phyloP scores from a whole-genome alignment of 2,113 vertebrate species.

The Oplegnathus fasciatus region DNA sequence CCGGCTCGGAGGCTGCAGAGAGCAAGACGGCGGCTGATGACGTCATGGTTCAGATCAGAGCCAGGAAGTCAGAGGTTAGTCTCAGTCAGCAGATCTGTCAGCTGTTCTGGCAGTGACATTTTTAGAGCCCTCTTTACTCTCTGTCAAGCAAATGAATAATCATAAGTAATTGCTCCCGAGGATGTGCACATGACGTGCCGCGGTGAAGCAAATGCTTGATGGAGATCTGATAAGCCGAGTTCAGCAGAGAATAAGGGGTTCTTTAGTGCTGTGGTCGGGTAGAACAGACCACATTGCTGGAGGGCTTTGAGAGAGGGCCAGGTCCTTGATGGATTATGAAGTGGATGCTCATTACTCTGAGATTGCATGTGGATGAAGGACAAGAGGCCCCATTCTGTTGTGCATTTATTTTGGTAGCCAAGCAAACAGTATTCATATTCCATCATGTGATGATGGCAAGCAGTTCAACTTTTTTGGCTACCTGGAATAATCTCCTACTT shows the following conservation, averaged over 20 bases:
- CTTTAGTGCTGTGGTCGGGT: constrained; percentile 76
- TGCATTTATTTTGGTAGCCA: constrained; percentile 84
- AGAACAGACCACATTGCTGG: constrained; percentile 80
- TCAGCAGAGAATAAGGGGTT: constrained; percentile 76
- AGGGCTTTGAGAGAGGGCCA: constrained; percentile 85
- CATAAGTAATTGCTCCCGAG: constrained; percentile 78
- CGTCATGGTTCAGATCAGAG: constrained; percentile 95
- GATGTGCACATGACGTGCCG: constrained; percentile 70
- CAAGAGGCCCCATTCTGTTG: constrained; percentile 85
- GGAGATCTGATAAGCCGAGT: constrained; percentile 78
- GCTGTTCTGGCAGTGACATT: constrained; percentile 68
- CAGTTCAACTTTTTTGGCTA: constrained; percentile 71
- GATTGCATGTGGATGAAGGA: constrained; percentile 88
- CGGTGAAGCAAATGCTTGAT: constrained; percentile 72
- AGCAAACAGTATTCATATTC: constrained; percentile 82
- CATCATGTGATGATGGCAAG: constrained; percentile 69
- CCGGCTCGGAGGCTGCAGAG: constrained; percentile 74
- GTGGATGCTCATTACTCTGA: constrained; percentile 89
- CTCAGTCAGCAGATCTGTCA: constrained; percentile 64
- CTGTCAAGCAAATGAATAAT: constrained; percentile 77
- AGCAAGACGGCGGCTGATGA: constrained; percentile 85
- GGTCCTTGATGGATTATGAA: constrained; percentile 87
- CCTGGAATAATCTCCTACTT: constrained; percentile 71
- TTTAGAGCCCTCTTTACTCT: constrained; percentile 67
- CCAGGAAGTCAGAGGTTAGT: constrained; percentile 95